Percentiles rank a stretch among this genome's conserved stretches.
These are phyloP conservation scores for Dioctria linearis DNA, from an alignment of 2,888 invertebrate species.

Conservation along the genomic window DNA sequence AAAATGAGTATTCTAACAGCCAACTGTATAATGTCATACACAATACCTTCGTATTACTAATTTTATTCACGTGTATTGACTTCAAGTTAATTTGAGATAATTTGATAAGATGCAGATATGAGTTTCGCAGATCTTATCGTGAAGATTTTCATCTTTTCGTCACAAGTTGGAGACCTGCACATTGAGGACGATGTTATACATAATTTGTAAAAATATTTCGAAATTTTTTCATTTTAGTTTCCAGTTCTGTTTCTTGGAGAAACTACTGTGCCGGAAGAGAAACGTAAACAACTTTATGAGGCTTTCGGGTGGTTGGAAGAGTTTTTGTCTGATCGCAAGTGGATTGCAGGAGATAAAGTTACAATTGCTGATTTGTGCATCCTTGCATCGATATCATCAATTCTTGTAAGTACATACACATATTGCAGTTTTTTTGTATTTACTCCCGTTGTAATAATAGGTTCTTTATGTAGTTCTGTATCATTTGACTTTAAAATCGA, in stretches of 20 bases:
- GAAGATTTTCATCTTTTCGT: too few species aligned
- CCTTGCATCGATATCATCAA: conserved; percentile 69
- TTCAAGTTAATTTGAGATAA: too few species aligned
- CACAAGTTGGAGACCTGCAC: too few species aligned
- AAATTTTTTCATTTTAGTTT: conserved; percentile 71
- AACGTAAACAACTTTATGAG: conserved; percentile 74
- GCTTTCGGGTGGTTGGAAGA: conserved; percentile 72
- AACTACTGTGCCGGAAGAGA: conserved; percentile 73
- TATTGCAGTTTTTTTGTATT: not conserved
- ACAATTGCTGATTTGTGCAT: conserved; percentile 71
- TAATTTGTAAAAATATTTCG: not conserved
- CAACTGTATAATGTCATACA: too few species aligned
- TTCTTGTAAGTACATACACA: conserved; percentile 63
- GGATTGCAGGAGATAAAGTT: conserved; percentile 69
- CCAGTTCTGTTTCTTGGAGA: conserved; percentile 76
- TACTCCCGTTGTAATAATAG: too few species aligned
- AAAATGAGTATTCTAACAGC: too few species aligned
- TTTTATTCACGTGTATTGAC: too few species aligned
- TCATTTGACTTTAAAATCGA: too few species aligned
- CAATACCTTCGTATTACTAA: too few species aligned
- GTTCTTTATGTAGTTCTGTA: too few species aligned
- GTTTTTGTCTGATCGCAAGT: conserved; percentile 67
- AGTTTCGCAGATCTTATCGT: too few species aligned
- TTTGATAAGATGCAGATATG: too few species aligned
- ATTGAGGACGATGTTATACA: not conserved